phyloP scores from a whole-genome alignment of 2,113 vertebrate genomes.

The Probosciger aterrimus region DNA sequence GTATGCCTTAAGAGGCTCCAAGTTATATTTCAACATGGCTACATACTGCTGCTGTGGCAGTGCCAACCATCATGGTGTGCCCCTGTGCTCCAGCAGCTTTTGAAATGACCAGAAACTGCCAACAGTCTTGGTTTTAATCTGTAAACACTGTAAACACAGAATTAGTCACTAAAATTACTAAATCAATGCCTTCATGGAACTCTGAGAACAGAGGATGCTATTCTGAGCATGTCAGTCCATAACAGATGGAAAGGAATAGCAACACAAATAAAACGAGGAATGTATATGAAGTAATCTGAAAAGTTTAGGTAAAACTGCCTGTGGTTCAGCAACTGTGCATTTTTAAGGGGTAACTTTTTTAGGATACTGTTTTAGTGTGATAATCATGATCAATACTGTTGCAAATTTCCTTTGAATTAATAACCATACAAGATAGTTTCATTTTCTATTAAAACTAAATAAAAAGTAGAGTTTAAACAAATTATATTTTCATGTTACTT shows the following conservation, averaged over 20 bases:
- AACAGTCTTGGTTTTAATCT: neutral
- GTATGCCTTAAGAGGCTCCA: neutral
- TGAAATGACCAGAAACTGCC: neutral
- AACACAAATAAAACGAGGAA: neutral
- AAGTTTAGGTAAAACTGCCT: neutral
- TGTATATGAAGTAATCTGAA: neutral
- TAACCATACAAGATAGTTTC: neutral
- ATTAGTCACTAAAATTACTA: neutral
- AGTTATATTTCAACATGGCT: neutral
- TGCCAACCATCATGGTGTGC: neutral
- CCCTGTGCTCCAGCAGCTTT: neutral
- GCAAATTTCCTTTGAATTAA: neutral
- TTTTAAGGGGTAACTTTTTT: neutral
- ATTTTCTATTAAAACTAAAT: neutral
- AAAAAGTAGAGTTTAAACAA: neutral
- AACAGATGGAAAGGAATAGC: neutral
- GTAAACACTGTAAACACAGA: neutral
- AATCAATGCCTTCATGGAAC: neutral
- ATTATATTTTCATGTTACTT: neutral
- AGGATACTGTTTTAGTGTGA: neutral
- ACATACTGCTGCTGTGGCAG: neutral
- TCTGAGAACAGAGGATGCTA: neutral
- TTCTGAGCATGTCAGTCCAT: neutral
- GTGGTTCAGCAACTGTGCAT: neutral
- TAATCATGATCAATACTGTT: neutral